Evolutionary conservation across 2,797 vertebrate genomes (phyloP).

Genomic region (Poecilia gillii): DNA sequence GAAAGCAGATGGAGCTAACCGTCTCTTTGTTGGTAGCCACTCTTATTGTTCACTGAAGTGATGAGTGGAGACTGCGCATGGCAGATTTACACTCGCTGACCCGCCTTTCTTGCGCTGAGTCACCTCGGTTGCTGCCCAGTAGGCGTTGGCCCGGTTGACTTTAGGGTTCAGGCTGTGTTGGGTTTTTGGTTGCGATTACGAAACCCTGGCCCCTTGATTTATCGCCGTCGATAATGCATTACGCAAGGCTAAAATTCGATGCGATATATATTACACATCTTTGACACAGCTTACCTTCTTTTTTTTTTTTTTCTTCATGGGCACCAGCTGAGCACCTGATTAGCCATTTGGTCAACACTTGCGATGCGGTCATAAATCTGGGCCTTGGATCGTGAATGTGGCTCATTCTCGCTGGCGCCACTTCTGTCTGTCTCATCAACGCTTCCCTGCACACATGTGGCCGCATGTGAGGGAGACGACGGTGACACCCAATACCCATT

Average conservation of each 20-base stretch:
- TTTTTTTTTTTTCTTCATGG: not conserved
- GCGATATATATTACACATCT: constrained; percentile 12
- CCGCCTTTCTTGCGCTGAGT: constrained; percentile 46
- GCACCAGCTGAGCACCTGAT: constrained; percentile 24
- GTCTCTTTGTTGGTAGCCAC: constrained; percentile 22
- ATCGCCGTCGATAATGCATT: constrained; percentile 44
- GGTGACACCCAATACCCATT: constrained; percentile 5
- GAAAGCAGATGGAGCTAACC: constrained; percentile 53
- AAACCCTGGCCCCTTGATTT: constrained; percentile 31
- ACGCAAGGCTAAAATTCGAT: constrained; percentile 33
- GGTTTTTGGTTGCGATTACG: constrained; percentile 54
- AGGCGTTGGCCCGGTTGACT: not conserved
- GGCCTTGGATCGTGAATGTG: constrained; percentile 39
- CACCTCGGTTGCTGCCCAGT: constrained; percentile 48
- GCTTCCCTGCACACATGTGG: constrained; percentile 45
- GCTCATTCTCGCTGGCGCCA: constrained; percentile 50
- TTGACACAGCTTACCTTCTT: not conserved
- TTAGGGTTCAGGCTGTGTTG: constrained; percentile 44
- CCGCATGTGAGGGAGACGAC: constrained; percentile 21
- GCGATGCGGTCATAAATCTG: constrained; percentile 47
- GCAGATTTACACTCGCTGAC: constrained; percentile 21
- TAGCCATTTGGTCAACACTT: constrained; percentile 67
- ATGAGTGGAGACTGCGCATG: constrained; percentile 24
- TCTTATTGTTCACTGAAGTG: constrained; percentile 26
- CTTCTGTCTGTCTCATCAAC: constrained; percentile 24